Evolutionary conservation across 2,888 invertebrate species (phyloP), one percentile per base, ranked within the genome.

Genomic region (Meliscaeva auricollis): DNA sequence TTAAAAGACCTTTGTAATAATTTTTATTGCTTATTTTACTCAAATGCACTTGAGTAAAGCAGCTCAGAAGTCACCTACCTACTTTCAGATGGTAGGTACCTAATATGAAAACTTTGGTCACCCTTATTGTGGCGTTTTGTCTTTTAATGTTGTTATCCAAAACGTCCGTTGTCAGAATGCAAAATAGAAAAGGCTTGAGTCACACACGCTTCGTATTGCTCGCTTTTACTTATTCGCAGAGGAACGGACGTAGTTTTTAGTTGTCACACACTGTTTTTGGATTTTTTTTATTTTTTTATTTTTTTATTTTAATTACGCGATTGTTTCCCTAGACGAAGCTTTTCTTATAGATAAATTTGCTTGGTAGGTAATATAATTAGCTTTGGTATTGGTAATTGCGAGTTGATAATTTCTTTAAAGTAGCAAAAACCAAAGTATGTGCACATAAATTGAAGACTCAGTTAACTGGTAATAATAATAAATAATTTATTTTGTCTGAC

Each of bases 251-350:
- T 60, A 38, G 32, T 15, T 32, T 26, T 13, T 26, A 13, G n/a
- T n/a, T 50, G 60, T 50, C 22, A 15, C 50, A 35, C 30, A 58
- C 73, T 66, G 50, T 54, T 74, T 84, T 70, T 79, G 79, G 70
- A 56, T 64, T 75, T 70, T 35, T 44, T 38, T 38, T 0, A 9
- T 11, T 9, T 38, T 26, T 3, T 38, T 38, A 13, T 1, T 13
- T 38, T 38, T 13, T 13, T 11, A 35, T 56, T 69, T 58, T 50
- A 50, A 66, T 66, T 66, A 50, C 74, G 64, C 69, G 62, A 70
- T 74, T 38, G 52, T 52, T 69, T 84, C 62, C 74, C 79, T 72
- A 79, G 75, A 75, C 64, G 64, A 69, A 69, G 30, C 32, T 56
- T 76, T 20, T 56, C n/a, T 38, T 46, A 68, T 11, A 56, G n/a